Conservation (phyloP, 2,888 invertebrate species). For the Tipula helvola region DNA sequence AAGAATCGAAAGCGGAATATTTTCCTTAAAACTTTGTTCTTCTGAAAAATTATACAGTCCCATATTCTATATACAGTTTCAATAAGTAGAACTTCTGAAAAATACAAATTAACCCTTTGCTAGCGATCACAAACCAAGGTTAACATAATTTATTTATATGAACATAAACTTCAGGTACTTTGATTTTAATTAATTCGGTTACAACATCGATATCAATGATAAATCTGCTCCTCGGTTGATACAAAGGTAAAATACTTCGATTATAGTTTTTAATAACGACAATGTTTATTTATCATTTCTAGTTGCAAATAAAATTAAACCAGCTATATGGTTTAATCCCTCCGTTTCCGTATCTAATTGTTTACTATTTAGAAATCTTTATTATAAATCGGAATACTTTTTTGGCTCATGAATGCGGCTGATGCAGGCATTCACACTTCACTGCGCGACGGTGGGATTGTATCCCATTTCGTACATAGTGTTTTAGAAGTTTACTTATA, state of each 20-base stretch:
- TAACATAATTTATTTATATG: constrained; percentile 71
- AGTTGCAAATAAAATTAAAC: constrained; percentile 69
- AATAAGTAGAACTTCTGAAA: constrained; percentile 84
- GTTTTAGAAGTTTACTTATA: too few relatives aligned
- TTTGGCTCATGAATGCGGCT: too few relatives aligned
- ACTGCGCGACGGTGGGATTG: too few relatives aligned
- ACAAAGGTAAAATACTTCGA: constrained; percentile 78
- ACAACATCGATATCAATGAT: constrained; percentile 82
- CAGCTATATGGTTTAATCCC: too few relatives aligned
- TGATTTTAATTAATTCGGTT: constrained; percentile 70
- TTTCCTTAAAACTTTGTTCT: constrained; percentile 73
- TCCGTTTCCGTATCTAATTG: too few relatives aligned
- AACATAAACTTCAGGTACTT: constrained; percentile 67
- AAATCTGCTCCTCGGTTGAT: constrained; percentile 80
- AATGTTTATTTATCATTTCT: constrained; percentile 85
- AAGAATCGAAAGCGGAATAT: too few relatives aligned
- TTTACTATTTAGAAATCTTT: too few relatives aligned
- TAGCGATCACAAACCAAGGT: constrained; percentile 82
- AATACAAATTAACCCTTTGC: constrained; percentile 93
- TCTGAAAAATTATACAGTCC: constrained; percentile 93
- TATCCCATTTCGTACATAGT: too few relatives aligned
- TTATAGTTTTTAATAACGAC: constrained; percentile 83
- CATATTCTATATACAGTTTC: constrained; percentile 91
- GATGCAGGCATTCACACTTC: too few relatives aligned
- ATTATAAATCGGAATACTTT: too few relatives aligned